A percentile compares a stretch with the other conserved stretches of the same genome.
Conservation (phyloP, 2,888 invertebrate genomes). For the Drosophila picticornis region DNA sequence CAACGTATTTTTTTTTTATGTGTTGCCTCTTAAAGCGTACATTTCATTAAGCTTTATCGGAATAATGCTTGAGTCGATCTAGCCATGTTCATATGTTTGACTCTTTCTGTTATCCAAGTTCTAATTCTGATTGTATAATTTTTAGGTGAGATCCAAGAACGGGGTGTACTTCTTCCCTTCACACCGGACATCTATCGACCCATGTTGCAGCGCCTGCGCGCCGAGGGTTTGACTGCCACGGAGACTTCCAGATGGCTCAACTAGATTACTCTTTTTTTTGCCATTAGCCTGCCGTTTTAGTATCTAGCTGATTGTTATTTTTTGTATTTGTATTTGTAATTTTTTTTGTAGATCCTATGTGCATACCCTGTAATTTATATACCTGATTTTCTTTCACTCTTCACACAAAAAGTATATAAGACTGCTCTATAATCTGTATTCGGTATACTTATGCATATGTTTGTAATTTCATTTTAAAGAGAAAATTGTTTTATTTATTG, state of each 20-base stretch:
- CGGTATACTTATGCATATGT: conserved; percentile 19
- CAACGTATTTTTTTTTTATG: neutral
- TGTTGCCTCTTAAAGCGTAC: neutral
- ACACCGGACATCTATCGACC: conserved; percentile 96
- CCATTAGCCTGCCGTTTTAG: neutral
- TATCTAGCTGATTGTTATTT: neutral
- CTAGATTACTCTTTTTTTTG: conserved; percentile 23
- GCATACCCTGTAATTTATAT: conserved; percentile 33
- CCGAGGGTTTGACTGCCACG: conserved; percentile 92
- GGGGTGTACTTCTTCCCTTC: conserved; percentile 96
- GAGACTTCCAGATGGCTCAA: conserved; percentile 88
- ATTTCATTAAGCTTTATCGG: neutral
- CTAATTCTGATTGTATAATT: neutral
- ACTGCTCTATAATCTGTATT: conserved; percentile 49
- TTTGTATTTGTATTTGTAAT: neutral
- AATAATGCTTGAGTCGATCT: neutral
- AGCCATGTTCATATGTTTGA: neutral
- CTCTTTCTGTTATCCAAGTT: neutral
- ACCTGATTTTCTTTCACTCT: conserved; percentile 18
- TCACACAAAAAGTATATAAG: conserved; percentile 41
- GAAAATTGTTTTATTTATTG: too few relatives aligned
- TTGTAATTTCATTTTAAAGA: conserved; percentile 13
- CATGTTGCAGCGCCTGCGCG: conserved; percentile 93
- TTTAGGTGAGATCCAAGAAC: conserved; percentile 95
- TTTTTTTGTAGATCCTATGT: conserved; percentile 2